These are phyloP conservation scores for Muscina levida DNA, from an alignment of 2,888 invertebrate species.

Conservation along the genomic window DNA sequence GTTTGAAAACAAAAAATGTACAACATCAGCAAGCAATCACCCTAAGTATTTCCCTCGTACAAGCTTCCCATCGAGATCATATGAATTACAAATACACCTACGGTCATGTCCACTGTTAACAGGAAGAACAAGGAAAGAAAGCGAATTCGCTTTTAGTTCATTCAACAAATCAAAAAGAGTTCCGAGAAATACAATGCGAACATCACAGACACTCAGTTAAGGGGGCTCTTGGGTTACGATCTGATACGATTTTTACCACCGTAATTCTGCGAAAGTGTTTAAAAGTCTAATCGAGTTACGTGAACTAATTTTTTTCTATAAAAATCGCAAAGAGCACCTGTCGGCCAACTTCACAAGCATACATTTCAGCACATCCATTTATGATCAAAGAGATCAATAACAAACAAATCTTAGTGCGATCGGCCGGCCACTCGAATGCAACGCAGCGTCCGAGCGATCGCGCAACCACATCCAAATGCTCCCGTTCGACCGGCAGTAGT, in stretches of 20 bases:
- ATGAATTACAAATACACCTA: conserved; percentile 13
- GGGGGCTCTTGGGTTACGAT: conserved; percentile 62
- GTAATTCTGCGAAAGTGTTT: conserved; percentile 63
- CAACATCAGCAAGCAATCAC: too few relatives aligned
- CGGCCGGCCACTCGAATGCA: conserved; percentile 41
- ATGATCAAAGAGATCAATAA: conserved; percentile 65
- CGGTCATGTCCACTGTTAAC: too few relatives aligned
- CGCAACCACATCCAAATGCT: conserved; percentile 9
- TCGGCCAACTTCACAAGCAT: conserved; percentile 66
- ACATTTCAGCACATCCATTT: conserved; percentile 65
- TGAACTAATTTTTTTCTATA: conserved; percentile 58
- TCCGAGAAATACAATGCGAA: conserved; percentile 50
- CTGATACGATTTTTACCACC: conserved; percentile 56
- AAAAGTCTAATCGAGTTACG: conserved; percentile 66
- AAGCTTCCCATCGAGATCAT: too few relatives aligned
- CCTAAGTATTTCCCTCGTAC: too few relatives aligned
- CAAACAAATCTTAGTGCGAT: conserved; percentile 58
- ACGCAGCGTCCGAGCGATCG: conserved; percentile 11
- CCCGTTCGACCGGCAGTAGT: conserved; percentile 76
- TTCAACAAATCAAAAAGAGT: conserved; percentile 60
- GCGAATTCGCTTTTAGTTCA: conserved; percentile 33
- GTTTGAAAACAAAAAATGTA: too few relatives aligned
- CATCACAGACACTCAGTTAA: conserved; percentile 14
- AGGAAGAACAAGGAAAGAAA: too few relatives aligned
- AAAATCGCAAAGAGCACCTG: conserved; percentile 69